Conservation (phyloP, 1,140 invertebrate species). For the Lethrus apterus region DNA sequence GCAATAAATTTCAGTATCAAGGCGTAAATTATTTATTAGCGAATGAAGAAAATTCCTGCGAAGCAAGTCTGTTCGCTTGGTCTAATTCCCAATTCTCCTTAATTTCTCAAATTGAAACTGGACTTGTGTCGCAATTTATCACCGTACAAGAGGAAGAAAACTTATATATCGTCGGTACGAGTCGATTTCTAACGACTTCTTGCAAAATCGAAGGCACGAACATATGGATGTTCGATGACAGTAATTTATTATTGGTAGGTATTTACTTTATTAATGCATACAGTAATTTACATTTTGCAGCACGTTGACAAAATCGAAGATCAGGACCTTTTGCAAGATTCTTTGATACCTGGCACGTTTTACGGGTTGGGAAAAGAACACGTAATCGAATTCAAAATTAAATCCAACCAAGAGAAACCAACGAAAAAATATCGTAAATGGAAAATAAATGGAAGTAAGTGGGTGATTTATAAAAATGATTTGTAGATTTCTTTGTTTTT, state of each 20-base stretch:
- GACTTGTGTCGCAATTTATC: constrained; percentile 34
- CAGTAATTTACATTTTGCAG: constrained; percentile 21
- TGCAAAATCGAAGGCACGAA: constrained; percentile 33
- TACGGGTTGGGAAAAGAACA: constrained; percentile 25
- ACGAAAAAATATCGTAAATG: constrained; percentile 26
- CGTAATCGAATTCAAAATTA: constrained; percentile 31
- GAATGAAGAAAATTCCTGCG: constrained; percentile 36
- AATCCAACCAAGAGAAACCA: constrained; percentile 6
- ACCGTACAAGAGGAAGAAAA: constrained; percentile 26
- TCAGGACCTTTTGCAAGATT: constrained; percentile 31
- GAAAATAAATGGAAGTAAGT: constrained; percentile 17
- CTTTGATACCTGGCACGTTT: constrained; percentile 30
- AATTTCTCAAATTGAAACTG: constrained; percentile 27
- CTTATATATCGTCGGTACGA: constrained; percentile 39
- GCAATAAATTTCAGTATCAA: constrained; percentile 22
- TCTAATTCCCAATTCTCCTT: constrained; percentile 24
- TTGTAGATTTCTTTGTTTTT: constrained; percentile 7
- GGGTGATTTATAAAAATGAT: background rate
- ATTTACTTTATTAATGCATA: background rate
- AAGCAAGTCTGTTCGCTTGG: constrained; percentile 26
- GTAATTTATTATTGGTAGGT: constrained; percentile 23
- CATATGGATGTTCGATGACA: constrained; percentile 40
- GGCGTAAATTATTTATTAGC: constrained; percentile 38
- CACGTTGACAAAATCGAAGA: constrained; percentile 24
- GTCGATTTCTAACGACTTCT: constrained; percentile 18